phyloP scores from a whole-genome alignment of 1,140 invertebrate species.

The Limonius californicus region DNA sequence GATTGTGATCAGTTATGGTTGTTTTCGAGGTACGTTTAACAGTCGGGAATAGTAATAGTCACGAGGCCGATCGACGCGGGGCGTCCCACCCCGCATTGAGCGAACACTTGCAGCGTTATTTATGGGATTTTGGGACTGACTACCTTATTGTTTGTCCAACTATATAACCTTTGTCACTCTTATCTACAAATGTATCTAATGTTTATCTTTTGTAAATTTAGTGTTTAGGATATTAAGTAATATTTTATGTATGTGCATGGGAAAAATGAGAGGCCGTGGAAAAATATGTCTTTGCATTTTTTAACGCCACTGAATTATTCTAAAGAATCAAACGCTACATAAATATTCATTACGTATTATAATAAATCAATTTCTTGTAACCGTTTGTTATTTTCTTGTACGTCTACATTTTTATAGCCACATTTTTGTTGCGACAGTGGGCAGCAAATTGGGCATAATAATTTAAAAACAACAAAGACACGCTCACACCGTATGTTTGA shows the following conservation, averaged over 20 bases:
- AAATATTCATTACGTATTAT: not conserved
- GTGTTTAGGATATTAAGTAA: constrained; percentile 42
- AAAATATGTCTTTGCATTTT: not conserved
- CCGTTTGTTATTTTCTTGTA: no score
- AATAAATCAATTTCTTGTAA: not conserved
- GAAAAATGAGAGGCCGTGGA: not conserved
- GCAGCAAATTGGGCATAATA: no score
- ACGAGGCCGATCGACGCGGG: constrained; percentile 32
- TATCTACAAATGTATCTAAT: constrained; percentile 45
- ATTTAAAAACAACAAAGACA: no score
- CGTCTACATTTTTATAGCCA: no score
- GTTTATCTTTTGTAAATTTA: constrained; percentile 46
- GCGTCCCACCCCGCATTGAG: constrained; percentile 24
- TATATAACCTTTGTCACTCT: constrained; percentile 44
- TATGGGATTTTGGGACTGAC: constrained; percentile 43
- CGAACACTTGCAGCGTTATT: constrained; percentile 41
- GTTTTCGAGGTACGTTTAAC: constrained; percentile 36
- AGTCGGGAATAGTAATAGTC: constrained; percentile 28
- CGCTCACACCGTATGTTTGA: no score
- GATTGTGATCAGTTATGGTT: constrained; percentile 36
- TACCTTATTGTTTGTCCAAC: constrained; percentile 47
- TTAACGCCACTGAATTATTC: not conserved
- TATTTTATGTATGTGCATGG: not conserved
- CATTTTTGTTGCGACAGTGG: no score
- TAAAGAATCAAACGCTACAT: not conserved